These are phyloP conservation scores for Amblyjoppa proteus DNA, from an alignment of 2,888 invertebrate species.

Conservation along the genomic window DNA sequence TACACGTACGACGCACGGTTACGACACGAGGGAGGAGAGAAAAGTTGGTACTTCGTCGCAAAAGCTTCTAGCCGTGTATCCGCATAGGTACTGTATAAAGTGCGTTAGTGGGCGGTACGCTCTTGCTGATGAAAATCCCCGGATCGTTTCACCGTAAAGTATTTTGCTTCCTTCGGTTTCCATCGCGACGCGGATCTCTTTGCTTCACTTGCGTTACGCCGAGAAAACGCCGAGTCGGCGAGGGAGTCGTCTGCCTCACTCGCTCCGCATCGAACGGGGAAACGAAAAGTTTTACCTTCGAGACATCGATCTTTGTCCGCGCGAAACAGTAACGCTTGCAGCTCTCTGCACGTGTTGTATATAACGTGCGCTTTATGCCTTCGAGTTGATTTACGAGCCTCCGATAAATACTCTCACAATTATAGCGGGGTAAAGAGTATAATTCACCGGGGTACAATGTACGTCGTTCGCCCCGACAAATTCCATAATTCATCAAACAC, in stretches of 20 bases:
- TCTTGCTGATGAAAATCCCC: slow-evolving; percentile 38
- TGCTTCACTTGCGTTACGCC: slow-evolving; percentile 18
- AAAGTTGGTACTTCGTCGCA: slow-evolving; percentile 47
- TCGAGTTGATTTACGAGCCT: slow-evolving; percentile 54
- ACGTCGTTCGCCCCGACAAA: slow-evolving; percentile 34
- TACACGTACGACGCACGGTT: slow-evolving; percentile 38
- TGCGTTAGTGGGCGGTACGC: not conserved
- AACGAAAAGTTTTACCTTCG: slow-evolving; percentile 42
- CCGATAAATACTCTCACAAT: slow-evolving; percentile 55
- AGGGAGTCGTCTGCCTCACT: not conserved
- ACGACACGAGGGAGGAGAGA: slow-evolving; percentile 34
- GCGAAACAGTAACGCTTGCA: slow-evolving; percentile 27
- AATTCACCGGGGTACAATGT: slow-evolving; percentile 28
- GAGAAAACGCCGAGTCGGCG: slow-evolving; percentile 25
- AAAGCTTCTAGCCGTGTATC: slow-evolving; percentile 41
- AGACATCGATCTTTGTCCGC: slow-evolving; percentile 50
- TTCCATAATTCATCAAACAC: slow-evolving; percentile 55
- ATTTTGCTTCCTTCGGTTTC: slow-evolving; percentile 1
- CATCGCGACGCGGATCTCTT: not conserved
- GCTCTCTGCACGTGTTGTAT: not conserved
- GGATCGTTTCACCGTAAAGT: slow-evolving; percentile 15
- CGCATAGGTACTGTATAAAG: not conserved
- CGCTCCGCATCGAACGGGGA: slow-evolving; percentile 4
- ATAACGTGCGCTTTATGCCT: slow-evolving; percentile 32
- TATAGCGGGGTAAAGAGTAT: slow-evolving; percentile 30